phyloP scores from a whole-genome alignment of 2,888 invertebrate species.

The Brachynemurus nebulosus region DNA sequence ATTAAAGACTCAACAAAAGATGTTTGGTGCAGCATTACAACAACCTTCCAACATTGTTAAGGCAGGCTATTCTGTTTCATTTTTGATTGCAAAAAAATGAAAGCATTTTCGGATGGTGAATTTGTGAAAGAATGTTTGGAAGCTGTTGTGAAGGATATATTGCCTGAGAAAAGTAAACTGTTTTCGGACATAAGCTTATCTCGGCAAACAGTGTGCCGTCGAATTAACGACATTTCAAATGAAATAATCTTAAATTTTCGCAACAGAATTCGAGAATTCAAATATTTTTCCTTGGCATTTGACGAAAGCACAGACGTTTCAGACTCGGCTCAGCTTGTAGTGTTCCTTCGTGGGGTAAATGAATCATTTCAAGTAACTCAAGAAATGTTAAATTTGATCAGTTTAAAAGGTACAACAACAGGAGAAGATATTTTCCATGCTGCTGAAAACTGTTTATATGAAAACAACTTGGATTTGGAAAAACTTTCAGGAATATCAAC shows the following conservation, averaged over 20 bases:
- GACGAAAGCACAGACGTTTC: slow-evolving; percentile 10
- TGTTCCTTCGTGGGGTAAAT: slow-evolving; percentile 10
- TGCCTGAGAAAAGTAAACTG: slow-evolving; percentile 13
- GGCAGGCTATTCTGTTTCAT: slow-evolving; percentile 15
- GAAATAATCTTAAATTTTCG: slow-evolving; percentile 13
- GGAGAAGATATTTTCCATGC: slow-evolving; percentile 9
- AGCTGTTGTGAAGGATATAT: slow-evolving; percentile 14
- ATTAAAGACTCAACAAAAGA: slow-evolving; percentile 15
- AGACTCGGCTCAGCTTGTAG: slow-evolving; percentile 10
- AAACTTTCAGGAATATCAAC: slow-evolving; percentile 6
- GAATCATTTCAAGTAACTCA: slow-evolving; percentile 9
- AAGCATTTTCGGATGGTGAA: slow-evolving; percentile 13
- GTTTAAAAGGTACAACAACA: slow-evolving; percentile 9
- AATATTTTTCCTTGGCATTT: slow-evolving; percentile 13
- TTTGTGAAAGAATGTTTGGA: slow-evolving; percentile 16
- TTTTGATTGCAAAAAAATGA: slow-evolving; percentile 13
- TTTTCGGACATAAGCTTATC: slow-evolving; percentile 14
- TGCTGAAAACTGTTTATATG: slow-evolving; percentile 9
- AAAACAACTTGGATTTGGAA: slow-evolving; percentile 8
- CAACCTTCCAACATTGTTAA: slow-evolving; percentile 15
- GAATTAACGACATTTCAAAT: slow-evolving; percentile 14
- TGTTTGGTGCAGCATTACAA: slow-evolving; percentile 15
- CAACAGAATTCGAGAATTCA: slow-evolving; percentile 13
- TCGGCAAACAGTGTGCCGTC: slow-evolving; percentile 11
- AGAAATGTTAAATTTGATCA: slow-evolving; percentile 8